Evolutionary conservation across 64 coral and sea anemone species (phyloP), one percentile per base, ranked within the genome.

Genomic region (Montipora foliosa): DNA sequence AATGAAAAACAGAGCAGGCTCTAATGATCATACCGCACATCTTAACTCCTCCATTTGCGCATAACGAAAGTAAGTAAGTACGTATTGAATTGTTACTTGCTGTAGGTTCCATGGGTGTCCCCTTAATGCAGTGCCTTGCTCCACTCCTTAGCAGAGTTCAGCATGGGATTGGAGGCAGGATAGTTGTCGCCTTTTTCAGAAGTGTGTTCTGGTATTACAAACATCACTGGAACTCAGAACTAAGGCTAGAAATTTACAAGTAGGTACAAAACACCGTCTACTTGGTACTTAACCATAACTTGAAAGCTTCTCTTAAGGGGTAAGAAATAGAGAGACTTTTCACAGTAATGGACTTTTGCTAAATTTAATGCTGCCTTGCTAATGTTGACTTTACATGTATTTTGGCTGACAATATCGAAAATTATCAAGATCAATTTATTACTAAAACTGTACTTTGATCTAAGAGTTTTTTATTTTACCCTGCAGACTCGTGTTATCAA

Each of bases 401-500:
- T 37, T 37, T 37, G 37, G 37, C 37, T 37, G 37, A 2, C 37
- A 37, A 37, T 37, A 37, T 37, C 37, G 37, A 37, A 37, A 37
- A 37, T 37, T 37, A 37, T 1, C 37, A 37, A 37, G 37, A 37
- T 37, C 37, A 37, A 37, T 37, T 37, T 37, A 37, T 37, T 37
- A 37, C 37, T 37, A 37, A 37, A 37, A 37, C 37, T 37, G 37
- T 37, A 37, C 37, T 37, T 37, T 37, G 37, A 37, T 37, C 37
- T 67, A 15, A 17, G 16, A 13, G 0, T 25, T 46, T 45, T 48
- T n/a, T 78, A 3, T 17, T 89, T 62, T 24, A 61, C 64, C 84
- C 84, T 21, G 3, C 37, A 97, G 96, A 78, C 84, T 95, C 4
- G 89, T 97, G 14, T 47, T 97, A 20, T 92, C 86, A 84, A 78